phyloP scores from a whole-genome alignment of 2,113 vertebrate species.

The Ceyx melanurus region DNA sequence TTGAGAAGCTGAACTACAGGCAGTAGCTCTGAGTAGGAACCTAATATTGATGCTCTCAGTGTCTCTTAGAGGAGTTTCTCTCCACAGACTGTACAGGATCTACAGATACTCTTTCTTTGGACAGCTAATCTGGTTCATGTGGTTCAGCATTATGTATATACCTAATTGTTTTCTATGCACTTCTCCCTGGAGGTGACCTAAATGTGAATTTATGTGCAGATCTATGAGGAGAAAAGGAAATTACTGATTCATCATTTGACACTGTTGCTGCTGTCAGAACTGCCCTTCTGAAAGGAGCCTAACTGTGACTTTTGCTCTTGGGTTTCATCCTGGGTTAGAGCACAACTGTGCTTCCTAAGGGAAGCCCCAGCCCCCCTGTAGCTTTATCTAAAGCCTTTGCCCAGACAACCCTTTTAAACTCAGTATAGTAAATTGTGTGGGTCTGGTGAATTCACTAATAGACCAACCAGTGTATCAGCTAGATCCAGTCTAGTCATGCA shows the following conservation, averaged over 20 bases:
- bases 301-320: not conserved
- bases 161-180: not conserved
- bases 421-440: not conserved
- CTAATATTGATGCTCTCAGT: not conserved
- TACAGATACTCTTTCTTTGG: not conserved
- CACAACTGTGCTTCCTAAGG: not conserved
- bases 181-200: not conserved
- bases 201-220: not conserved
- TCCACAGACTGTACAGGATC: not conserved
- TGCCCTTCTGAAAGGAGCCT: not conserved
- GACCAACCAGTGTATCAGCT: not conserved
- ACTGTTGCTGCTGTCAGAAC: constrained; percentile 1
- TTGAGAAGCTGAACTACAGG: not conserved
- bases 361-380: not conserved
- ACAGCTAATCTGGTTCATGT: not conserved
- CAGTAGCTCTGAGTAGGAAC: not conserved
- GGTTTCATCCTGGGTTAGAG: not conserved
- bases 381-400: not conserved
- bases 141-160: not conserved
- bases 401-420: not conserved
- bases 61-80: not conserved
- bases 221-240: not conserved
- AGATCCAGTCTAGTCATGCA: not conserved
- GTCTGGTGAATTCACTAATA: not conserved
- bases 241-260: not conserved